Conservation (phyloP, 2,797 vertebrate species). For the Alcedo quadribrachys region DNA sequence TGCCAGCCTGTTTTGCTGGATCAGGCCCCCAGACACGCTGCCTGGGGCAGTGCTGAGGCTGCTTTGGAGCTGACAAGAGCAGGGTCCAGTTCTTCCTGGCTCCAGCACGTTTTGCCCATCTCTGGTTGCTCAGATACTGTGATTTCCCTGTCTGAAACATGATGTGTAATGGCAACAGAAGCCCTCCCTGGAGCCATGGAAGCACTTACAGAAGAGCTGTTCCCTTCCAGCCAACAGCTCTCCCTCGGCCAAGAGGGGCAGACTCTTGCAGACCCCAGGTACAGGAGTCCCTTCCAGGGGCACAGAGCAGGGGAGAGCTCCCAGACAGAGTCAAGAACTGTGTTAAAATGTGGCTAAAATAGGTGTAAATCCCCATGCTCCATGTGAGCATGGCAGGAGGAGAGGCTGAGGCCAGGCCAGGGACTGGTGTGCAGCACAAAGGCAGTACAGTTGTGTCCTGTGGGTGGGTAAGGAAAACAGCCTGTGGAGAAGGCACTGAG, state of each 20-base stretch:
- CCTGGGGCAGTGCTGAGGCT: background rate
- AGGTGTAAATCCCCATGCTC: background rate
- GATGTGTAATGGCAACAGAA: background rate
- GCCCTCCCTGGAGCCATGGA: background rate
- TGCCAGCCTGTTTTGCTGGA: background rate
- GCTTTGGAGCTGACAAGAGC: background rate
- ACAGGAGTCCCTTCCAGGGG: rapidly evolving
- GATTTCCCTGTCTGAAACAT: background rate
- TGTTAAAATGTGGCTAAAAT: background rate
- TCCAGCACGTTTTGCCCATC: background rate
- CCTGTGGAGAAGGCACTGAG: background rate
- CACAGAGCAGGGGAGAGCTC: background rate
- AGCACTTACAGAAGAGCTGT: background rate
- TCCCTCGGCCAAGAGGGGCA: background rate
- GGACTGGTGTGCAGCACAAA: rapidly evolving
- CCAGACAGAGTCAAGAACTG: background rate
- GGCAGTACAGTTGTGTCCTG: background rate
- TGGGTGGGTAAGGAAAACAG: rapidly evolving
- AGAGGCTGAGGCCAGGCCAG: rapidly evolving
- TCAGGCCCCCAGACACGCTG: background rate
- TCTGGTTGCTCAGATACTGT: background rate
- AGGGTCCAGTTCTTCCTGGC: background rate
- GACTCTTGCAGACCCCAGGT: rapidly evolving
- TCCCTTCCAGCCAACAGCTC: background rate
- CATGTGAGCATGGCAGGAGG: background rate